Percentiles rank a stretch among this genome's conserved stretches.
Evolutionary conservation across 2,888 invertebrate genomes (phyloP).

Genomic region (Autographa pulchrina): DNA sequence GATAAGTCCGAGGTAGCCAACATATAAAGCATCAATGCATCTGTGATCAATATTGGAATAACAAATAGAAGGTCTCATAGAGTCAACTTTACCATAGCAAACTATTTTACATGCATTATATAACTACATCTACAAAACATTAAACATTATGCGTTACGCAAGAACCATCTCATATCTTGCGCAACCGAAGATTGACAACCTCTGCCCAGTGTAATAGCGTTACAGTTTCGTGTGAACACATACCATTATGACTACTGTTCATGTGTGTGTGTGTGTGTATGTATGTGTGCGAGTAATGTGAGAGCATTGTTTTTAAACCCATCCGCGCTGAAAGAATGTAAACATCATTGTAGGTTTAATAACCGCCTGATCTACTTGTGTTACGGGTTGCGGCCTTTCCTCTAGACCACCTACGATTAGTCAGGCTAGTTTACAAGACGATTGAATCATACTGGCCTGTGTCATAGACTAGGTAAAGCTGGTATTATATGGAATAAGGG

Average conservation of each 20-base stretch:
- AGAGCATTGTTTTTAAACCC: constrained; percentile 52
- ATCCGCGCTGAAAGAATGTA: constrained; percentile 51
- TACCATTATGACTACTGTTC: constrained; percentile 8
- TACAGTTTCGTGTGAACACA: constrained; percentile 49
- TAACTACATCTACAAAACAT: no score
- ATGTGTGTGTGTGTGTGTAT: constrained; percentile 19
- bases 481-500: no score
- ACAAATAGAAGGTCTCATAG: no score
- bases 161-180: not conserved
- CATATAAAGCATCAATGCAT: no score
- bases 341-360: constrained; percentile 50
- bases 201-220: constrained; percentile 27
- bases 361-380: constrained; percentile 41
- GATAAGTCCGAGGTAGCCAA: no score
- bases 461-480: no score
- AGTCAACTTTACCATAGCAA: no score
- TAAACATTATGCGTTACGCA: no score
- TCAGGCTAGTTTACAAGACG: not conserved
- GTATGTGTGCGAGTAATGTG: constrained; percentile 37
- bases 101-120: no score
- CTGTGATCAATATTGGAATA: no score
- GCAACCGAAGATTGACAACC: constrained; percentile 21
- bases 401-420: not conserved
- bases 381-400: constrained; percentile 15
- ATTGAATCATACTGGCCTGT: no score